Evolutionary conservation across 2,888 invertebrate genomes (phyloP).

Genomic region (Orthonevra nobilis): DNA sequence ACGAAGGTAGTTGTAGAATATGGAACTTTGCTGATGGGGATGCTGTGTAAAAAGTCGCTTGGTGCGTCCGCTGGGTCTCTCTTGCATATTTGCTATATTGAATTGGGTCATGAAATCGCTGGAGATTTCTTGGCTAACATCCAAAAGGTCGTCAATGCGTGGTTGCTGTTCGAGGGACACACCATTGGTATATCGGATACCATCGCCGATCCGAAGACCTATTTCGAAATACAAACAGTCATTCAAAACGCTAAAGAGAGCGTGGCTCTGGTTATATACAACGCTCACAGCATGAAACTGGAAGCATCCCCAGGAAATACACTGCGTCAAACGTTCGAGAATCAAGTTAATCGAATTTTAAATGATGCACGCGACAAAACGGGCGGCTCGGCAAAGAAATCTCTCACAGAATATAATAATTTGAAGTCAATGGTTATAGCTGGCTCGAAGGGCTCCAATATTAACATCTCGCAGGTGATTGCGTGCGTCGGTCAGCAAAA

Average conservation of each 20-base stretch:
- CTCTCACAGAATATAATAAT: conserved; percentile 98
- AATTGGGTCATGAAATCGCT: conserved; percentile 94
- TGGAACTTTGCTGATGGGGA: conserved; percentile 96
- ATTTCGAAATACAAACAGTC: conserved; percentile 96
- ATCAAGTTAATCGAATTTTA: conserved; percentile 97
- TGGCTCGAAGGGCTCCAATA: conserved; percentile 98
- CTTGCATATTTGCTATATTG: conserved; percentile 96
- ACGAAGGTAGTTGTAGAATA: conserved; percentile 96
- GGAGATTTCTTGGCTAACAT: conserved; percentile 98
- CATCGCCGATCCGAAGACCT: conserved; percentile 98
- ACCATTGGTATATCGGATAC: conserved; percentile 98
- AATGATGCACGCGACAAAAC: conserved; percentile 99
- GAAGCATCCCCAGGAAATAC: conserved; percentile 99
- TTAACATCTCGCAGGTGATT: conserved; percentile 99
- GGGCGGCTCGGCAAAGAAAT: conserved; percentile 98
- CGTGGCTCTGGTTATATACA: conserved; percentile 94
- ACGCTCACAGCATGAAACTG: conserved; percentile 98
- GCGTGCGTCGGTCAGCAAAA: conserved; percentile 99
- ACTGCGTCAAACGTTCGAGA: conserved; percentile 98
- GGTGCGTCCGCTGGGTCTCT: conserved; percentile 96
- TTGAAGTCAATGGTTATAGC: conserved; percentile 99
- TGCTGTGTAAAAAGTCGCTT: conserved; percentile 96
- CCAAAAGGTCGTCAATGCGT: conserved; percentile 97
- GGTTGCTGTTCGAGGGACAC: conserved; percentile 95
- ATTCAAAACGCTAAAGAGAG: conserved; percentile 98